phyloP scores from a whole-genome alignment of 1,140 invertebrate species.

The Belonocnema kinseyi region DNA sequence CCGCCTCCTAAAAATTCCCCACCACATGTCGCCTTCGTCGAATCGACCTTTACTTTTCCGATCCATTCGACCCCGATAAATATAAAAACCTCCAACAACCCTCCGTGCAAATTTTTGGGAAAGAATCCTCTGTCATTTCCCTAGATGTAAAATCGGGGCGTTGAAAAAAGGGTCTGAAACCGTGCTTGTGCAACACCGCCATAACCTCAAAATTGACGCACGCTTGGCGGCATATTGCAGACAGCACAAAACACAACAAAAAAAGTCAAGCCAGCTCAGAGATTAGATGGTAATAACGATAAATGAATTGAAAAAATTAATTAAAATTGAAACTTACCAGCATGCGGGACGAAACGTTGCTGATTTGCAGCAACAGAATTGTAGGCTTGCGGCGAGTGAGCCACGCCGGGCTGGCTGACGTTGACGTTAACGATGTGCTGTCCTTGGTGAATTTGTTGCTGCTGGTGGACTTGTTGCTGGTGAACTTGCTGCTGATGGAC shows the following conservation, averaged over 20 bases:
- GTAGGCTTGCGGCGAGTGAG: conserved; percentile 58
- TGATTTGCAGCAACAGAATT: conserved; percentile 59
- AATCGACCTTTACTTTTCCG: neutral
- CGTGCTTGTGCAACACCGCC: conserved; percentile 43
- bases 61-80: neutral
- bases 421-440: conserved; percentile 55
- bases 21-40: no score
- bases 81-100: neutral
- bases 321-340: conserved; percentile 55
- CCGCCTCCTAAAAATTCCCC: no score
- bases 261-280: neutral
- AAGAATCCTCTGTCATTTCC: neutral
- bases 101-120: neutral
- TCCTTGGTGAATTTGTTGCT: conserved; percentile 50
- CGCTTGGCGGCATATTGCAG: neutral
- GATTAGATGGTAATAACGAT: no score
- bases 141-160: conserved; percentile 13
- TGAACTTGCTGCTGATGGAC: conserved; percentile 55
- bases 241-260: neutral
- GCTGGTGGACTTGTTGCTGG: conserved; percentile 46
- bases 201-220: conserved; percentile 54
- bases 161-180: neutral
- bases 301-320: neutral
- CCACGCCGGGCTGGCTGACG: conserved; percentile 58
- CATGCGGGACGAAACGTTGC: conserved; percentile 56